These are phyloP conservation scores for Hippocampus zosterae DNA, from an alignment of 2,113 vertebrate species.

Conservation along the genomic window DNA sequence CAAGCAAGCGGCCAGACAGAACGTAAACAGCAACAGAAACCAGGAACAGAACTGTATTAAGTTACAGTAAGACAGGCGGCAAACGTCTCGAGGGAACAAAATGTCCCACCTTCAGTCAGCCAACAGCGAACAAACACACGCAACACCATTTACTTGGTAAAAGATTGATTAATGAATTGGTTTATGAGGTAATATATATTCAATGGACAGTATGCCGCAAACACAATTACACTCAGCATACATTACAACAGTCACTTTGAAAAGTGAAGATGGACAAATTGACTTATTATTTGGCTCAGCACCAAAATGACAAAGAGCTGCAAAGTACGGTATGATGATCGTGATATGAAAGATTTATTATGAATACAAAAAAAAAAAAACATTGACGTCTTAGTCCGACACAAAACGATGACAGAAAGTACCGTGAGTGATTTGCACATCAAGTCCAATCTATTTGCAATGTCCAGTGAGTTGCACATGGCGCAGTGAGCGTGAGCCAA, in stretches of 20 bases:
- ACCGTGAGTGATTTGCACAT: slow-evolving; percentile 1
- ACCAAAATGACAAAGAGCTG: slow-evolving; percentile 7
- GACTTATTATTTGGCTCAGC: neutral
- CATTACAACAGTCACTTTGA: slow-evolving; percentile 32
- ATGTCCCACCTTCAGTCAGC: neutral
- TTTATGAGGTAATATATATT: slow-evolving; percentile 33
- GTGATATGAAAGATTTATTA: neutral
- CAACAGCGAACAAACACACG: slow-evolving; percentile 17
- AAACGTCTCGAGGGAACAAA: neutral
- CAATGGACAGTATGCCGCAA: slow-evolving; percentile 16
- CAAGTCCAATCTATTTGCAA: slow-evolving; percentile 11
- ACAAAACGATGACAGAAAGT: neutral
- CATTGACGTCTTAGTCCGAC: neutral
- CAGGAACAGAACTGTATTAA: neutral
- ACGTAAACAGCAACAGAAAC: no score
- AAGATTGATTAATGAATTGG: slow-evolving; percentile 6
- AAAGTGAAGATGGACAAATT: neutral
- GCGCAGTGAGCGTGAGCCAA: slow-evolving; percentile 15
- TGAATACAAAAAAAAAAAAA: neutral
- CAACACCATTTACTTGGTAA: slow-evolving; percentile 8
- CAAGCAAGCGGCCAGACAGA: no score
- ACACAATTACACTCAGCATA: slow-evolving; percentile 37
- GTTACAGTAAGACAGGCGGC: neutral
- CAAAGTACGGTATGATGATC: slow-evolving; percentile 13
- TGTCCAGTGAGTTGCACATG: slow-evolving; percentile 3